Evolutionary conservation across 30 jellyfish, hydroid and myxozoan species (phyloP), one percentile per base, ranked within the genome.

Genomic region (Turritopsis rubra): DNA sequence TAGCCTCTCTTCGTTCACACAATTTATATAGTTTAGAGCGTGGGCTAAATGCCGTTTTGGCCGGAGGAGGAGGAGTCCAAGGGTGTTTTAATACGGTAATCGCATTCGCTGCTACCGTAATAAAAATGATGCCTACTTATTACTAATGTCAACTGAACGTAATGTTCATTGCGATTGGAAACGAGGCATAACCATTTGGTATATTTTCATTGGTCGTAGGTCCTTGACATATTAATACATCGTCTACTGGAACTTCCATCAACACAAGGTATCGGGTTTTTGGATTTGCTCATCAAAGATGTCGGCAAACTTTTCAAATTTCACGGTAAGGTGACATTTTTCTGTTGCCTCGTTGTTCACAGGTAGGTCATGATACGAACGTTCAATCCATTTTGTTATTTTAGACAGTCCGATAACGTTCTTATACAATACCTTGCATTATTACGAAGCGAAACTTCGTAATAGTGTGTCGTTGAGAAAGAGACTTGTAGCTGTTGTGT

Each of bases 391-490:
- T 66, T 5, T 21, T 82, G 31, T 71, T 75, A 30, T 90, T 76
- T 27, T 81, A 87, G 98, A 87, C 73, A 96, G 95, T 29, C 96
- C 96, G 7, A 92, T 88, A 79, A 87, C 98, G 19, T 88, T 84
- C 31, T 86, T 87, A 41, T 92, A 88, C 80, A 88, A 88, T 87
- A 92, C 98, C 0, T 88, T 91, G 83, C 93, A 91, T 54, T 87
- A 88, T 73, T 93, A 82, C 26, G 92, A 88, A 70, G 84, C 85
- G 65, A 85, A 87, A 41, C 96, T 93, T 22, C 79, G 82, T n/a
- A 96, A 88, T 54, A 87, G 93, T 23, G 81, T 88, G 16, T 52
- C 81, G 21, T 79, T 93, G 7, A 93, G 88, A 74, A 84, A 85
- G 90, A 88, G 85, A 73, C 85, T 93, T 7, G 96, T 85, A 19